A percentile compares a stretch with the other conserved stretches of the same genome.
Conservation (phyloP, 2,113 vertebrate species). For the Capreolus pygargus region DNA sequence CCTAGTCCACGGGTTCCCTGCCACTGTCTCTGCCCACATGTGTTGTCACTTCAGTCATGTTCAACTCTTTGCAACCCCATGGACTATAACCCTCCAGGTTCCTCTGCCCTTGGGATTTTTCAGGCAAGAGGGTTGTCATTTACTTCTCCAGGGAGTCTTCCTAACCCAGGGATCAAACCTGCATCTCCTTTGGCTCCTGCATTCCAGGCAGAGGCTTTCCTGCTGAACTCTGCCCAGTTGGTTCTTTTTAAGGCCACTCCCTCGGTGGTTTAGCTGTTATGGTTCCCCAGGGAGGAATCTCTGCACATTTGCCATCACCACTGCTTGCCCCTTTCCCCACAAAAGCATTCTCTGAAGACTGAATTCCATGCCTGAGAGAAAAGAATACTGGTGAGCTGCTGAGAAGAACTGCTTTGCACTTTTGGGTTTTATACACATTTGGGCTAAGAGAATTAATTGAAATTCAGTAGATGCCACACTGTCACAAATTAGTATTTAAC, state of each 20-base stretch:
- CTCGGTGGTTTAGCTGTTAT: background rate
- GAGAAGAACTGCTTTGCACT: background rate
- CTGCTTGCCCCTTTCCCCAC: background rate
- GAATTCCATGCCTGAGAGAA: background rate
- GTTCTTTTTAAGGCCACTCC: background rate
- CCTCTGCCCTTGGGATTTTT: background rate
- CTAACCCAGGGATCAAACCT: background rate
- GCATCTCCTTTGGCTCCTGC: background rate
- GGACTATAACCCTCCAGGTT: background rate
- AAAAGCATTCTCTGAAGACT: background rate
- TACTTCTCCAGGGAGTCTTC: background rate
- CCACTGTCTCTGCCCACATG: background rate
- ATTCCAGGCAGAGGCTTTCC: background rate
- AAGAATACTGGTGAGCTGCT: background rate
- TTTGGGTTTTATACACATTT: background rate
- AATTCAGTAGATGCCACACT: background rate
- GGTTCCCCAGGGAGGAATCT: background rate
- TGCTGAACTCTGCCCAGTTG: background rate
- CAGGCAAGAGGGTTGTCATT: background rate
- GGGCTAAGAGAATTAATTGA: background rate
- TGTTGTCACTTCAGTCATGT: background rate
- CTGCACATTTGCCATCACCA: background rate
- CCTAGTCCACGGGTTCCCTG: background rate
- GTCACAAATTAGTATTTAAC: background rate
- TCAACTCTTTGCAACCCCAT: background rate